phyloP scores from a whole-genome alignment of 1,140 invertebrate genomes.

The Elymnias hypermnestra region DNA sequence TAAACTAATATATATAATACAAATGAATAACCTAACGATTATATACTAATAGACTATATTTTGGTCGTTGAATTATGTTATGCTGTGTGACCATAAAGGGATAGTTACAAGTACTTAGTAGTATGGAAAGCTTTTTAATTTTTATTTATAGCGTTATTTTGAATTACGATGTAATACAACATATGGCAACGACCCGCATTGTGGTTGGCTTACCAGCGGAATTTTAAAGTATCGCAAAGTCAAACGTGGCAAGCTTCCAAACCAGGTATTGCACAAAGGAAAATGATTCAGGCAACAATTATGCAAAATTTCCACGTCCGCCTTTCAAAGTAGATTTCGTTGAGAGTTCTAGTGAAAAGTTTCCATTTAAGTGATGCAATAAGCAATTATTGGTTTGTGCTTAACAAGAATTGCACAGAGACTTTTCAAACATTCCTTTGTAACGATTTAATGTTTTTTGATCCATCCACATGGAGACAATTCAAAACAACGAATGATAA shows the following conservation, averaged over 20 bases:
- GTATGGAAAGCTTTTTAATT: too few species aligned
- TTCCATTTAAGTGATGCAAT: not conserved
- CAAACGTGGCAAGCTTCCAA: conserved; percentile 5
- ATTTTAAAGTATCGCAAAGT: conserved; percentile 7
- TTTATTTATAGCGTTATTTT: not conserved
- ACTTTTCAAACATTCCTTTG: too few species aligned
- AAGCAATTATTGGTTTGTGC: not conserved
- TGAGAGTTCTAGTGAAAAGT: not conserved
- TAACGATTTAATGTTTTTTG: too few species aligned
- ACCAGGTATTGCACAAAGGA: conserved; percentile 6
- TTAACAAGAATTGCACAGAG: too few species aligned
- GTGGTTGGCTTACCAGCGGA: not conserved
- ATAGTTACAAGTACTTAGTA: too few species aligned
- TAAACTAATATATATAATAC: too few species aligned
- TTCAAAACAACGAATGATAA: too few species aligned
- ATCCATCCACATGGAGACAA: too few species aligned
- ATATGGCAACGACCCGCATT: not conserved
- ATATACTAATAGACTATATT: too few species aligned
- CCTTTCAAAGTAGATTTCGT: conserved; percentile 5
- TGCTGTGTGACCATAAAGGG: too few species aligned
- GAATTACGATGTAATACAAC: conserved; percentile 3
- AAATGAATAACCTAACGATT: too few species aligned
- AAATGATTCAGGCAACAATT: conserved; percentile 4
- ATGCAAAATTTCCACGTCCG: conserved; percentile 7
- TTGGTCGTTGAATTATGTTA: too few species aligned